phyloP scores from a whole-genome alignment of 2,797 vertebrate species.

The Sorex maritimensis region DNA sequence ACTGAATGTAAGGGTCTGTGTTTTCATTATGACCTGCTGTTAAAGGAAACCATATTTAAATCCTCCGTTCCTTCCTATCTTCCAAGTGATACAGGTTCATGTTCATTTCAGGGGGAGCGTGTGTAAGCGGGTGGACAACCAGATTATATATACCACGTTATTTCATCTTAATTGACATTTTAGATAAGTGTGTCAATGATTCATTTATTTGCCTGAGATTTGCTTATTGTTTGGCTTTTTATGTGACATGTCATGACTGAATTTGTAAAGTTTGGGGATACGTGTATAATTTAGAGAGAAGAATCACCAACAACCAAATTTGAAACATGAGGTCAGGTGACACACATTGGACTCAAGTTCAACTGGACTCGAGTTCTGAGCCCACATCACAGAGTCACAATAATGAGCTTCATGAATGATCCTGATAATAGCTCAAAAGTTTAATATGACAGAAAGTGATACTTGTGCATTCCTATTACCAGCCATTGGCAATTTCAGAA shows the following conservation, averaged over 20 bases:
- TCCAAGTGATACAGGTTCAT: slow-evolving; percentile 77
- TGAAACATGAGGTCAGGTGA: not conserved
- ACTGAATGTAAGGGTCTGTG: slow-evolving; percentile 90
- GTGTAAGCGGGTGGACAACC: not conserved
- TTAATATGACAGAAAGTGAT: not conserved
- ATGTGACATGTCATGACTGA: slow-evolving; percentile 49
- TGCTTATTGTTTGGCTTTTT: slow-evolving; percentile 59
- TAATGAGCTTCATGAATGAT: not conserved
- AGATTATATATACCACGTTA: slow-evolving; percentile 42
- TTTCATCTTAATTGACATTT: slow-evolving; percentile 59
- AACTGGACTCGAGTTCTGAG: not conserved
- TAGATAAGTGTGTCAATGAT: slow-evolving; percentile 72
- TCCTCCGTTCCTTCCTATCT: slow-evolving; percentile 84
- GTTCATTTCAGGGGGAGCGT: not conserved
- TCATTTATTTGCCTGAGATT: slow-evolving; percentile 58
- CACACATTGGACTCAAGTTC: not conserved
- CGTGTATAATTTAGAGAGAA: slow-evolving; percentile 45
- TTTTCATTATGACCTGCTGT: slow-evolving; percentile 92
- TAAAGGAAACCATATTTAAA: slow-evolving; percentile 90
- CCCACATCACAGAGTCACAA: not conserved
- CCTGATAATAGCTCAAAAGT: not conserved
- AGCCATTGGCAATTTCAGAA: not conserved
- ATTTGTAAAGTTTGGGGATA: not conserved
- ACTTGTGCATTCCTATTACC: slow-evolving; percentile 8
- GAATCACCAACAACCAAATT: not conserved